These are phyloP conservation scores for Guaruba guarouba DNA, from an alignment of 2,113 vertebrate genomes.

Conservation along the genomic window DNA sequence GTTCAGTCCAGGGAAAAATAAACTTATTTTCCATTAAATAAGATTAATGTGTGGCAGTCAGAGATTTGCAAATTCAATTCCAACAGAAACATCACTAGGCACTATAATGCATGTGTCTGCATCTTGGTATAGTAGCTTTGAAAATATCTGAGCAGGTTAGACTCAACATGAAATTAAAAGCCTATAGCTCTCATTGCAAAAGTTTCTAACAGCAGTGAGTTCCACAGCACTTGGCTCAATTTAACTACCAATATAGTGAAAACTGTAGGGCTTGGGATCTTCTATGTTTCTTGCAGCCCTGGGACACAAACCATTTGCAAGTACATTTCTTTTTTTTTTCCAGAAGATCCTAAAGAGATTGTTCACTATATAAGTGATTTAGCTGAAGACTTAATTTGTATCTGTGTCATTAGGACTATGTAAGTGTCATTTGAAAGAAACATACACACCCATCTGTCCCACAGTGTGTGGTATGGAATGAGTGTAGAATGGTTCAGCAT, in stretches of 20 bases:
- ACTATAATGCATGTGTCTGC: neutral
- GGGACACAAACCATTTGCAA: neutral
- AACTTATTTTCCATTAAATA: constrained; percentile 16
- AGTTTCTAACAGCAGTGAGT: neutral
- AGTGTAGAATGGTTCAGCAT: neutral
- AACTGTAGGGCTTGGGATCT: neutral
- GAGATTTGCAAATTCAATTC: constrained; percentile 8
- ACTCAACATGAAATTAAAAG: neutral
- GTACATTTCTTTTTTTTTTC: neutral
- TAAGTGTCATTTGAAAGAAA: neutral
- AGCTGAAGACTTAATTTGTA: neutral
- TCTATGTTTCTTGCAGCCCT: neutral
- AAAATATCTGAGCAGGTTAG: neutral
- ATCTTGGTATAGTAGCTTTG: neutral
- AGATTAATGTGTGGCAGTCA: neutral
- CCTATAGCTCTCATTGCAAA: neutral
- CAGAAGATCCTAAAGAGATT: neutral
- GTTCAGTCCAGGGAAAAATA: neutral
- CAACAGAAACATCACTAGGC: constrained; percentile 38
- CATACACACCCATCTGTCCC: neutral
- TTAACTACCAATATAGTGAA: neutral
- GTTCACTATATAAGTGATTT: neutral
- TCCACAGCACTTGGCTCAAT: neutral
- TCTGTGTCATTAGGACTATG: neutral
- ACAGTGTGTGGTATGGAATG: neutral